Base-by-base conservation (phyloP, 1,140 invertebrate species). In the Hyles vespertilio region DNA sequence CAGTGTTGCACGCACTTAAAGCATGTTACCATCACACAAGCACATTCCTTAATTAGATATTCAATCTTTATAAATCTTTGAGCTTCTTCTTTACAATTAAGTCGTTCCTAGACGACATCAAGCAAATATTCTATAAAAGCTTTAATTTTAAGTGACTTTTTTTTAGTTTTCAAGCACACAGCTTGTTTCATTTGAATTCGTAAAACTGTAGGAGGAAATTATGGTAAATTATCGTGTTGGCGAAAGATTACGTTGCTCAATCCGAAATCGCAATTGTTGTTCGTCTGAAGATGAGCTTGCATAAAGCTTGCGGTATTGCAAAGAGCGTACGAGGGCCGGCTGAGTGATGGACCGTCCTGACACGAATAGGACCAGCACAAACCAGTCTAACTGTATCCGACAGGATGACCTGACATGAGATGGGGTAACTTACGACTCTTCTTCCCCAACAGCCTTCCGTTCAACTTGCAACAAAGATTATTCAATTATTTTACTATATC, bases 331-430 rank as follows among this genome's bases (percentile, higher is more conserved):
- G 58, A 61, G 22, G 32, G 44, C 55, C 59, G 61, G 59, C 58
- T 61, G 59, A 70, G 52, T 74, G 73, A 79, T 79, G 76, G 64
- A 72, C 69, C 63, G 69, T 65, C 67, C 70, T 74, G 70, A 73
- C 74, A 76, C 72, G 70, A 75, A 83, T 78, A 75, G 70, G 67
- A 65, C 67, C 69, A 63, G 61, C 69, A 84, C 79, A 86, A 81
- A 77, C 65, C 69, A 36, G 36, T 33, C 58, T 87, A 87, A 87
- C 84, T 75, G 84, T 87, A 81, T 61, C 48, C 63, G 74, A 82
- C 79, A 74, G 69, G 71, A 79, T 75, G 74, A 70, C 70, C 70
- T 62, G 58, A 70, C 69, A 63, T 72, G 50, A 70, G 60, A 56
- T 62, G 59, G 64, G 68, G 63, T 75, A 67, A 71, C 65, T 69